Base-by-base conservation (phyloP, 2,797 vertebrate species). In the Clarias laeviceps region DNA sequence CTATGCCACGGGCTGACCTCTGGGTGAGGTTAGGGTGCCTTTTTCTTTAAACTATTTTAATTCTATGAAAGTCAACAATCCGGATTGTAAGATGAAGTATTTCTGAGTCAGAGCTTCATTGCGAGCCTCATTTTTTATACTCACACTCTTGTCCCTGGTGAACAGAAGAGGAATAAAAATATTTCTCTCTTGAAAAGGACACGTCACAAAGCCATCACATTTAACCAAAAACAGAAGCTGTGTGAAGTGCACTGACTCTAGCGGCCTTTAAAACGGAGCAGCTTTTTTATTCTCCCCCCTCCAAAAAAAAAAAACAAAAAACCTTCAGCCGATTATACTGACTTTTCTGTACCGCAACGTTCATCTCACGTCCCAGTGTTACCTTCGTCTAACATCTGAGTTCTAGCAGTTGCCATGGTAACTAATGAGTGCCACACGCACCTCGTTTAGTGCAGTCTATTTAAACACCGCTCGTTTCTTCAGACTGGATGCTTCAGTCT, bases 351-450 rank as follows among this genome's bases (percentile, higher is more conserved):
- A 78, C 34, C 9, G 9, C 22, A 8, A 18, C 6, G 57, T 79
- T 59, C 57, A 40, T 79, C 12, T 61, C 32, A 4, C 18, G 1
- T 32, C 18, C 0, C 18, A 0, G 18, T 79, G 57, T n/a, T 45
- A 45, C 9, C 45, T 45, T 9, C 11, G 45, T 45, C 45, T 45
- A 45, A 45, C 45, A 45, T 22, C 34, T 9, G 57, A 61, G 77
- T 18, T 40, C 56, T 79, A 9, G 34, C 24, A n/a, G 77, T 79
- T n/a, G 32, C 59, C 77, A 79, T 62, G 77, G 77, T 18, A 79
- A 64, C 59, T 62, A 79, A 79, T 62, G 29, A 40, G 14, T 79
- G 40, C 77, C 24, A 79, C 34, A 79, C 4, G 54, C 18, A 59
- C 56, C 54, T 34, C 9, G 29, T 77, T 57, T 57, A 77, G 18